phyloP scores from a whole-genome alignment of 2,797 vertebrate species.

The Aratinga solstitialis region DNA sequence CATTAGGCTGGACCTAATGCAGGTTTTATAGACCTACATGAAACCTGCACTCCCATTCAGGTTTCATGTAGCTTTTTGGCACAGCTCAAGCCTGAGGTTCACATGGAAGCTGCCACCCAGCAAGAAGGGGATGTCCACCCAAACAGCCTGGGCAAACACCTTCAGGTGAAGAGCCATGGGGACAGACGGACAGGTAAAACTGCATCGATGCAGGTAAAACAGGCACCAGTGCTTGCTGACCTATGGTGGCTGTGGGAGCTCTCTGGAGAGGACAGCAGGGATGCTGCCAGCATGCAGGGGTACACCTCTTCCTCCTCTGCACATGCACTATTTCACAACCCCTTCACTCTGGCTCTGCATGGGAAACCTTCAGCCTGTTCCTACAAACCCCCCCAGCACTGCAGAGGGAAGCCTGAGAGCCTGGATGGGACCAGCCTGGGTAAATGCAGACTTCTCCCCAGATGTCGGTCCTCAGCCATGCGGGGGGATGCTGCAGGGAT shows the following conservation, averaged over 20 bases:
- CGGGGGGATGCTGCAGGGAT: background rate
- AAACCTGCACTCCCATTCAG: background rate
- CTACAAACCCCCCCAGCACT: background rate
- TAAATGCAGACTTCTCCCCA: background rate
- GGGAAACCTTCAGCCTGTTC: background rate
- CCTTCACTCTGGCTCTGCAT: rapidly evolving
- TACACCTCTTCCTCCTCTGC: background rate
- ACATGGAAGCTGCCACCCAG: background rate
- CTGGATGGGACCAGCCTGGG: background rate
- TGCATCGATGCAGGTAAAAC: rapidly evolving
- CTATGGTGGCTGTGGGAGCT: background rate
- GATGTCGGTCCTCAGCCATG: rapidly evolving
- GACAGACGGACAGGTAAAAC: background rate
- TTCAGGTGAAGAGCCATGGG: background rate
- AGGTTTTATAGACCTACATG: background rate
- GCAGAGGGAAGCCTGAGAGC: background rate
- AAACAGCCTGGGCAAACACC: background rate
- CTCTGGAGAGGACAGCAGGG: background rate
- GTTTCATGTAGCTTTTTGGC: rapidly evolving
- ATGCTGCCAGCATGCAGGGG: background rate
- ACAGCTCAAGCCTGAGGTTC: background rate
- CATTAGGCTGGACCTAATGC: background rate
- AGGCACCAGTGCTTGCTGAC: background rate
- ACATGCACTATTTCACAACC: background rate
- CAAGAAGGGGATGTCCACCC: background rate